Evolutionary conservation across 2,797 vertebrate species (phyloP), one percentile per base, ranked within the genome.

Genomic region (Sebastes steindachneri): DNA sequence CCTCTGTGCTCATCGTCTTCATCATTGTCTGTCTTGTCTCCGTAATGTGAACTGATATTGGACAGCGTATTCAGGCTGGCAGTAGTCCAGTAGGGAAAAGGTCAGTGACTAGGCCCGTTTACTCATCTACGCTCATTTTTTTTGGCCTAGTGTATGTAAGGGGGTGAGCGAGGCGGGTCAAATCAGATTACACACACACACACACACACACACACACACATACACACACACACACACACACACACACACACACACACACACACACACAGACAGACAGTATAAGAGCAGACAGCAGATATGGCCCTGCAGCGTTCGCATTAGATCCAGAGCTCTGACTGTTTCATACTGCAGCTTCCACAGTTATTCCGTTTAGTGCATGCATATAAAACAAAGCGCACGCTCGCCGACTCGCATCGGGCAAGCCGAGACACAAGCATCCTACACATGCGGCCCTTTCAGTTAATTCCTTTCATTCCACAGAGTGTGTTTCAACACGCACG

Each of bases 391-490:
- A 78, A 83, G 63, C 67, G 1, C 71, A 63, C 73, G 21, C 77
- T 28, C 23, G 41, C 45, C 59, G 72, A 63, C 51, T 72, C 5
- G 10, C 14, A 8, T 57, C 15, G 54, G 88, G 87, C 95, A 92
- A 91, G 95, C 89, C 8, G 63, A 86, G 89, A 90, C 95, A 86
- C 82, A 93, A 82, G 25, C 87, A 64, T 86, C 81, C 88, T 82
- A 83, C 86, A 84, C 82, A 77, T 73, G 74, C 58, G 15, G 65
- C 76, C 73, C 77, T 86, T 80, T 88, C 70, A 80, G 68, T 80
- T 82, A 86, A 95, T 96, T 96, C 95, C 89, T 93, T 45, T 95
- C 95, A 95, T 96, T 94, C 96, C 94, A 79, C 80, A 86, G 85
- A 81, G 79, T 92, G 26, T 94, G 95, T 94, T 91, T 89, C 80